phyloP scores from a whole-genome alignment of 2,797 vertebrate species.

The Pelochelys cantorii region DNA sequence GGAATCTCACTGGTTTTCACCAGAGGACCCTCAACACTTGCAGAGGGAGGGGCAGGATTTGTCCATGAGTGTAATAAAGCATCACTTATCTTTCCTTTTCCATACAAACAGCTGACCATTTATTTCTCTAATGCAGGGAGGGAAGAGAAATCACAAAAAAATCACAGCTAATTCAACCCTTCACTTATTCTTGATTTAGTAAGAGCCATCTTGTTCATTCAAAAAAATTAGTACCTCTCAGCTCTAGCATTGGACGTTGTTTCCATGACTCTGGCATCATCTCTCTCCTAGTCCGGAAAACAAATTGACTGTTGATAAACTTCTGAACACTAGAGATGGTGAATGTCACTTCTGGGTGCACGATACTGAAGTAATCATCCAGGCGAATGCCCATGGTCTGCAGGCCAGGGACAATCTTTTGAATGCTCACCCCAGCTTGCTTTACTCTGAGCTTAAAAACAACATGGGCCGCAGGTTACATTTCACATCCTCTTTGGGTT shows the following conservation, averaged over 20 bases:
- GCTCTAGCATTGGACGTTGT: conserved; percentile 81
- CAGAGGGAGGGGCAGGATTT: conserved; percentile 16
- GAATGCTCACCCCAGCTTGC: conserved; percentile 82
- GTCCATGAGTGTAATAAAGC: neutral
- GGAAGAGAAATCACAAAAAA: conserved; percentile 4
- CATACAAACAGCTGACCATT: neutral
- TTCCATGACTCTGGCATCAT: conserved; percentile 82
- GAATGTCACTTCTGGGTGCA: conserved; percentile 82
- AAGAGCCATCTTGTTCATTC: neutral
- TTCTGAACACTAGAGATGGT: conserved; percentile 83
- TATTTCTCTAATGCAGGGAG: neutral
- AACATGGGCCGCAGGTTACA: neutral
- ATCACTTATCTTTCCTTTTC: neutral
- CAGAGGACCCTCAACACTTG: conserved; percentile 7
- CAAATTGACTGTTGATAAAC: conserved; percentile 87
- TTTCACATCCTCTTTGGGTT: neutral
- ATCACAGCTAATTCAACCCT: conserved; percentile 3
- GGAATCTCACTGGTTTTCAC: neutral
- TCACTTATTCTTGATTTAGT: neutral
- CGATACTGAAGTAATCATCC: conserved; percentile 82
- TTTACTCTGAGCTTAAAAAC: conserved; percentile 80
- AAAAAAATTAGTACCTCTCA: conserved; percentile 73
- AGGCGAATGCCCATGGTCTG: conserved; percentile 80
- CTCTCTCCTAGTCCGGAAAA: conserved; percentile 83
- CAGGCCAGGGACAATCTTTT: conserved; percentile 82